These are phyloP conservation scores for Radopholus similis DNA, from an alignment of 1,140 invertebrate species.

Conservation along the genomic window DNA sequence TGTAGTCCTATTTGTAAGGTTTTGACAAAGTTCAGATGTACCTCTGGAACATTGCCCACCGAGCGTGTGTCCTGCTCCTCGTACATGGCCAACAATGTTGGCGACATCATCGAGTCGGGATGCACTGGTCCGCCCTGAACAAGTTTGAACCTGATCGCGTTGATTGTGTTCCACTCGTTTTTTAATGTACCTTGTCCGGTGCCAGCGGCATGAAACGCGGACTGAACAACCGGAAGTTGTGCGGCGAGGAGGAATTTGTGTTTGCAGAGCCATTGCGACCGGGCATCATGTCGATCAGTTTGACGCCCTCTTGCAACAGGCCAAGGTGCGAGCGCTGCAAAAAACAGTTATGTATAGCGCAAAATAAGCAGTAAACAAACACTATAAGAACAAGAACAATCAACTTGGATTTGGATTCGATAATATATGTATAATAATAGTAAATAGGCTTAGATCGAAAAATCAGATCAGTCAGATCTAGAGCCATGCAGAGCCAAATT, in stretches of 20 bases:
- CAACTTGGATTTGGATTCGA: too few relatives aligned
- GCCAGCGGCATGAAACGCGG: constrained; percentile 16
- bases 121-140: constrained; percentile 10
- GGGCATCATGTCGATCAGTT: constrained; percentile 1
- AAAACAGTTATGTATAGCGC: too few relatives aligned
- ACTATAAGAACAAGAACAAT: too few relatives aligned
- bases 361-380: too few relatives aligned
- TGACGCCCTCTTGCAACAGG: constrained; percentile 2
- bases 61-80: constrained; percentile 8
- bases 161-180: too few relatives aligned
- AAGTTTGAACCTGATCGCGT: too few relatives aligned
- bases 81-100: constrained; percentile 12
- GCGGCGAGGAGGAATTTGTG: background rate
- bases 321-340: constrained; percentile 2
- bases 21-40: background rate
- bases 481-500: too few relatives aligned
- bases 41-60: constrained; percentile 10
- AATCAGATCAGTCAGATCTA: too few relatives aligned
- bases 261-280: background rate
- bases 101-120: background rate
- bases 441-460: too few relatives aligned
- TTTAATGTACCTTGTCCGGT: constrained; percentile 15
- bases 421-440: too few relatives aligned
- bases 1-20: background rate
- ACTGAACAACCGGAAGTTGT: constrained; percentile 13